Base-by-base conservation (phyloP, 2,113 vertebrate genomes). In the Ovis canadensis region DNA sequence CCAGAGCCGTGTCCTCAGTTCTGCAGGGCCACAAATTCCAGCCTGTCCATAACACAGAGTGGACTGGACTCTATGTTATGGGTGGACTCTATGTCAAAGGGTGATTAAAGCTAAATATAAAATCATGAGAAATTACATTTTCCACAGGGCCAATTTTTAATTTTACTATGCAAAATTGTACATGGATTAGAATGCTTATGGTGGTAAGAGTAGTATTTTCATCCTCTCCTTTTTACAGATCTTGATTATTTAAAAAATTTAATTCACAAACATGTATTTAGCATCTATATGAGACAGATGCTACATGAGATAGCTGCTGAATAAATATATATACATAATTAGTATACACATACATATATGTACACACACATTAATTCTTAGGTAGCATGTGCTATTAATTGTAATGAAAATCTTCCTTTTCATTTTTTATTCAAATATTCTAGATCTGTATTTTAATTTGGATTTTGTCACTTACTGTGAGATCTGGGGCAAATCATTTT, bases 361-460 rank as follows among this genome's bases (percentile, higher is more conserved):
- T 52, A 19, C 29, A 54, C 9, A 12, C 84, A 64, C 25, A 36
- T 55, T 83, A 82, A 84, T 91, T 96, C 57, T 95, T 91, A 95
- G 62, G 64, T n/a, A 83, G 29, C 40, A 48, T 71, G 52, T 7
- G 67, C 2, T 88, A 71, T 25, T 77, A 90, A 77, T 16, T 64
- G 3, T 57, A 87, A 54, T 62, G 40, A 85, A 91, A 89, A 62
- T 40, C 15, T 55, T 81, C 54, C 67, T 86, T 23, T 94, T 59
- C 19, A 90, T 89, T 83, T 92, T 96, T 9, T 94, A 86, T 82
- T 74, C 10, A 97, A 31, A 90, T 96, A 88, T 67, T 88, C 77
- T 57, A 86, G 45, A 82, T 36, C 6, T 52, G 19, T 14, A 77
- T 86, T 91, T 92, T 83, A 92, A 67, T 90, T 90, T 36, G 23